These are phyloP conservation scores for Syrphus vitripennis DNA, from an alignment of 2,888 invertebrate genomes.

Conservation along the genomic window DNA sequence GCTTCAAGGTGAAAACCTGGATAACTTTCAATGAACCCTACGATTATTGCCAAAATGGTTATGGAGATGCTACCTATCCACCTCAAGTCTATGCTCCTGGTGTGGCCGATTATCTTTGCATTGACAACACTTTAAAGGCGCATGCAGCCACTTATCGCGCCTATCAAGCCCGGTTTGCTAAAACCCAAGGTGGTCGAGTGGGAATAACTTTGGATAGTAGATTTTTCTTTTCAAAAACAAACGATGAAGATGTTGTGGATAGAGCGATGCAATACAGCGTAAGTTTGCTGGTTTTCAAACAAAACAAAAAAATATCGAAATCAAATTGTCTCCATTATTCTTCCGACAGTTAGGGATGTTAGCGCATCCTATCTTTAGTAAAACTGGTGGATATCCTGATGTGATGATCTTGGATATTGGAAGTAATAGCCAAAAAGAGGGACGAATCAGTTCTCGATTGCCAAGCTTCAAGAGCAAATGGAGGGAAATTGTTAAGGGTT, in stretches of 20 bases:
- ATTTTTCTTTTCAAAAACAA: conserved; percentile 74
- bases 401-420: conserved; percentile 76
- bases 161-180: conserved; percentile 80
- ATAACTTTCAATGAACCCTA: conserved; percentile 81
- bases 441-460: conserved; percentile 75
- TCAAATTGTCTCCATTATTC: background rate
- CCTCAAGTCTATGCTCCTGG: conserved; percentile 80
- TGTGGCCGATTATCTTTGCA: conserved; percentile 82
- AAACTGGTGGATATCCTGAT: conserved; percentile 77
- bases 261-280: conserved; percentile 76
- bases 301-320: background rate
- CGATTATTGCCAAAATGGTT: conserved; percentile 81
- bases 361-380: conserved; percentile 77
- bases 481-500: conserved; percentile 73
- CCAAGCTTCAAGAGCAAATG: conserved; percentile 71
- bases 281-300: conserved; percentile 4
- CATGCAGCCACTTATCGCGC: conserved; percentile 82
- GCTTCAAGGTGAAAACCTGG: conserved; percentile 51
- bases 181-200: conserved; percentile 76
- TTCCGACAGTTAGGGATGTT: conserved; percentile 78
- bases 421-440: conserved; percentile 76
- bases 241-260: conserved; percentile 72
- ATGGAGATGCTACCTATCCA: conserved; percentile 79
- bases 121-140: conserved; percentile 82
- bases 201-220: conserved; percentile 76